These are phyloP conservation scores for Thunnus maccoyii DNA, from an alignment of 2,113 vertebrate genomes.

Conservation along the genomic window DNA sequence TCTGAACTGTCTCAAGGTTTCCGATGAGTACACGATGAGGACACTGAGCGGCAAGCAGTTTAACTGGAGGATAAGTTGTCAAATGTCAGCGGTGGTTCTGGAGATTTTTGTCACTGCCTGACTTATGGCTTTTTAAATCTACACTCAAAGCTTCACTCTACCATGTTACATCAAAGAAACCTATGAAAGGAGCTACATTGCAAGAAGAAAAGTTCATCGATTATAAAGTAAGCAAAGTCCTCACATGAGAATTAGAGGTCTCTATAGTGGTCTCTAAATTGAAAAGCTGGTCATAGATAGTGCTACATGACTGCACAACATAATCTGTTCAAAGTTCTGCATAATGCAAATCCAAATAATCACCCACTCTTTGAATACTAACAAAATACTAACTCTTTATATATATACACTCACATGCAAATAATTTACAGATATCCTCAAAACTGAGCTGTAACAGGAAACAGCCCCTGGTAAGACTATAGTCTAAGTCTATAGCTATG, in stretches of 20 bases:
- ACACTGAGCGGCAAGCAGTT: conserved; percentile 39
- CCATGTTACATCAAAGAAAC: background rate
- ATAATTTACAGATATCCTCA: background rate
- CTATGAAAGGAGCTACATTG: background rate
- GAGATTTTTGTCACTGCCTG: conserved; percentile 5
- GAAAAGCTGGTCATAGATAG: background rate
- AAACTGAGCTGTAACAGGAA: conserved; percentile 18
- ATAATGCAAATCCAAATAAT: background rate
- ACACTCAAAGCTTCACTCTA: background rate
- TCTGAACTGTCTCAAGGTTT: conserved; percentile 44
- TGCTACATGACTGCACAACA: background rate
- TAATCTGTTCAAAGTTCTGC: background rate
- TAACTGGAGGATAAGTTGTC: conserved; percentile 33
- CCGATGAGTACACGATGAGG: conserved; percentile 38
- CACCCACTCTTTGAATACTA: background rate
- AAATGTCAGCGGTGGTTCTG: conserved; percentile 32
- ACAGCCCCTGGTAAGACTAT: background rate
- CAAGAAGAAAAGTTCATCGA: background rate
- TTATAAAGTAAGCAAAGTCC: background rate
- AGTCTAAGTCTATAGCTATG: too few species aligned
- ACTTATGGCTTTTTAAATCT: conserved; percentile 13
- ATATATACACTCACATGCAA: background rate
- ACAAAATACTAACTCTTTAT: background rate
- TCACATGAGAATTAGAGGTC: background rate
- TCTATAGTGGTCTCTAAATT: background rate